Evolutionary conservation across 2,888 invertebrate genomes (phyloP), one percentile per base, ranked within the genome.

Genomic region (Dendrolimus houi): DNA sequence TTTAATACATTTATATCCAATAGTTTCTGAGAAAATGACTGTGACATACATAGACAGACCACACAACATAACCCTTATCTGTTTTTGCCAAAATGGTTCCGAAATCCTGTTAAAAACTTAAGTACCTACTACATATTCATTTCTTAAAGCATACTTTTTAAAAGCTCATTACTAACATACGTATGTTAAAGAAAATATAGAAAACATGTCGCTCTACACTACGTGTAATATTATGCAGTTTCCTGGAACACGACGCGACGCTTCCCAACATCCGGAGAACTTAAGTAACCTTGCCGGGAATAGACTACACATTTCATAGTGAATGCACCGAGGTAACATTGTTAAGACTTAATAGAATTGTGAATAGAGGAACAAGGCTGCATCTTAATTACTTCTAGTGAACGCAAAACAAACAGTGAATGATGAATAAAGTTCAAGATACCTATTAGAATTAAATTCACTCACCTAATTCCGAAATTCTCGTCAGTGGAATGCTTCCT

Each of bases 381-480:
- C 0, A 47, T 8, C 12, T 47, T 29, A 29, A 29, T 29, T 29
- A 29, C 6, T 29, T 29, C 29, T 29, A 29, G 6, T 29, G 6
- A 3, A 29, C 6, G 29, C 6, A 6, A 29, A 29, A 6, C 29
- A 29, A 29, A 29, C 3, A 29, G 29, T 29, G 29, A 8, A 47
- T 47, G 9, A 47, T 47, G 47, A 47, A 47, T 47, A 47, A 0
- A 47, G 6, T 12, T 10, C 29, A 29, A 6, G 6, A 6, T 29
- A 29, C 29, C 29, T 47, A 47, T 10, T 10, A 47, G 2, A 47
- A 47, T 12, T 9, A 47, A 47, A 10, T 47, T 47, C 54, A 72
- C 81, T 81, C 66, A 91, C 91, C 91, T 85, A 91, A 87, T 82
- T 91, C 92, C 85, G 89, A 91, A 89, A 90, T 91, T 87, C 91